phyloP scores from a whole-genome alignment of 2,888 invertebrate genomes.

The Anorthoa munda region DNA sequence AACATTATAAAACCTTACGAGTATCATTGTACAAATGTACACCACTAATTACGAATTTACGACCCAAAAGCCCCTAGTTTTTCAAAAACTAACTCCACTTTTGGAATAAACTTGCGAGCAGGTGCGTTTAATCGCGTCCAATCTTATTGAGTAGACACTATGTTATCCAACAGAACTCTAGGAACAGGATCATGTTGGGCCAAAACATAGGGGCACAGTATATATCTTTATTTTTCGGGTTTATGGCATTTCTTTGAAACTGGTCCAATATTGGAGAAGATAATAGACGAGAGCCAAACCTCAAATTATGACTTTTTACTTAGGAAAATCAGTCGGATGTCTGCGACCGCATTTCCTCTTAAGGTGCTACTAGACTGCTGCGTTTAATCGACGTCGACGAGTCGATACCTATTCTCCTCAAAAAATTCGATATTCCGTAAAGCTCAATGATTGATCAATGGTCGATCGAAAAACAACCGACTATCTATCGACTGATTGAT shows the following conservation, averaged over 20 bases:
- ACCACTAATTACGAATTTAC: not conserved
- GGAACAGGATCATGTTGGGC: too few species aligned
- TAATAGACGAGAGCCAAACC: too few species aligned
- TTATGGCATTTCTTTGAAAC: too few species aligned
- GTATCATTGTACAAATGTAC: too few species aligned
- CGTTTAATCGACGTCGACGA: not conserved
- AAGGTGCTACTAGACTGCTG: not conserved
- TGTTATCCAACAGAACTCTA: constrained; percentile 66
- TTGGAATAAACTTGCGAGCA: constrained; percentile 46
- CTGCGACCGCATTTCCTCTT: too few species aligned
- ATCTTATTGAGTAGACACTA: constrained; percentile 59
- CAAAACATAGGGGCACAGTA: too few species aligned
- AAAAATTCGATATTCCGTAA: too few species aligned
- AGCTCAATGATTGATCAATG: too few species aligned
- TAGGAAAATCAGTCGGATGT: too few species aligned
- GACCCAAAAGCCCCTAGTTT: not conserved
- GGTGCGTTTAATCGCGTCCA: constrained; percentile 59
- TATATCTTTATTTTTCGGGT: too few species aligned
- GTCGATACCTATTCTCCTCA: not conserved
- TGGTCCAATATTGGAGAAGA: too few species aligned
- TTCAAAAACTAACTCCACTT: not conserved
- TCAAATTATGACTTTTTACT: too few species aligned
- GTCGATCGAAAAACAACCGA: not conserved
- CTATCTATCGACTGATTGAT: not conserved
- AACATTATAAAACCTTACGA: not conserved